Base-by-base conservation (phyloP, 2,888 invertebrate species). In the Spisula solida region DNA sequence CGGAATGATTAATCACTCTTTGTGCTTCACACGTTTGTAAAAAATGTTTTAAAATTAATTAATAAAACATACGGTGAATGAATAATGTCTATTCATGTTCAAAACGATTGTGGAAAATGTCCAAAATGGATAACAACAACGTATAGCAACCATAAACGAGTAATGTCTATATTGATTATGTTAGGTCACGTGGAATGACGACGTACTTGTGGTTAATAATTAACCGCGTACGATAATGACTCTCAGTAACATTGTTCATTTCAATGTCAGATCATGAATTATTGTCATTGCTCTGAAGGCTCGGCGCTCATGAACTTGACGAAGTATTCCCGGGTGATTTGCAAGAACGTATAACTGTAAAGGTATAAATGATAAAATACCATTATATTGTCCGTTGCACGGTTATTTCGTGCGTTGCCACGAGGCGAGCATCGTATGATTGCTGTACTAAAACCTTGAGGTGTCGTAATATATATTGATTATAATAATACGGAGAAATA, bases 201-300 rank as follows among this genome's bases (percentile, higher is more conserved):
- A 0, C 60, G 60, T 66, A n/a, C n/a, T n/a, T 66, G 60, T 66
- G 55, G 81, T 86, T 48, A 86, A 86, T 86, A 81, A 86, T 86
- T 86, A 81, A 86, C n/a, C 48, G 48, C n/a, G 34, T 47, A 56
- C 70, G 70, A 81, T 86, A 86, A 81, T 86, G 81, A 86, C 83
- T 83, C 51, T 48, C 83, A 16, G 75, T 78, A 84, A 84, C 84
- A 75, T 47, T 29, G n/a, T 25, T 83, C 48, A 83, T 82, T 60
- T 82, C 60, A 82, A 34, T 47, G 66, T 5, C 25, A 70, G 29
- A 47, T 82, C 82, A 70, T 82, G 82, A 70, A 82, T 82, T 82
- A 82, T 70, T 82, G 60, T 82, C 47, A 82, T 25, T 82, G 47
- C 47, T 47, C 25, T 70, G 82, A 82, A 56, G 47, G 41, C 18